Conservation (phyloP, 2,113 vertebrate genomes). For the Abramis brama region DNA sequence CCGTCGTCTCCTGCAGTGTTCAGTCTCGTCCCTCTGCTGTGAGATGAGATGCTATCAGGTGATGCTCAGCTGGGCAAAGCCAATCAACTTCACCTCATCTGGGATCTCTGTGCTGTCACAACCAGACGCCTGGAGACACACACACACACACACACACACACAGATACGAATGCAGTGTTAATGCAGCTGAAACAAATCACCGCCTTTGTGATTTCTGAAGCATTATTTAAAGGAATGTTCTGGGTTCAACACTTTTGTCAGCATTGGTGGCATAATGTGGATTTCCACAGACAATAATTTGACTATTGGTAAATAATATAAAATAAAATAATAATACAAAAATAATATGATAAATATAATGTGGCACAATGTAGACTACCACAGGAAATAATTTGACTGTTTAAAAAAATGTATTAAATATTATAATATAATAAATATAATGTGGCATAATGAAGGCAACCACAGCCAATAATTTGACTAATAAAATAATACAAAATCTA, state of each 20-base stretch:
- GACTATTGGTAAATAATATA: background rate
- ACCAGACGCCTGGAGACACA: constrained; percentile 84
- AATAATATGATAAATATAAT: no score
- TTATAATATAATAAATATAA: no score
- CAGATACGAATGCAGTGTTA: constrained; percentile 10
- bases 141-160: constrained; percentile 42
- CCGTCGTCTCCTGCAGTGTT: constrained; percentile 61
- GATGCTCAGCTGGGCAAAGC: constrained; percentile 96
- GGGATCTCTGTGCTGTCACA: constrained; percentile 93
- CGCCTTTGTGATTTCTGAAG: background rate
- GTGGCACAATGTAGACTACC: background rate
- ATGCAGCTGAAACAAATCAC: background rate
- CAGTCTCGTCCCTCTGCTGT: constrained; percentile 59
- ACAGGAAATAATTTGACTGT: background rate
- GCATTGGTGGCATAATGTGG: background rate
- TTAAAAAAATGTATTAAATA: background rate
- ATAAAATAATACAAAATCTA: no score
- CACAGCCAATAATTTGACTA: no score
- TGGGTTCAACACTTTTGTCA: background rate
- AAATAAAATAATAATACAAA: background rate
- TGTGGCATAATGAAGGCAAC: no score
- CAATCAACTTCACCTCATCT: constrained; percentile 97
- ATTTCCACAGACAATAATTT: background rate
- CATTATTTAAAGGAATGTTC: background rate
- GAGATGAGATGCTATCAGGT: constrained; percentile 82